Evolutionary conservation across 2,113 vertebrate genomes (phyloP).

Genomic region (Dromas ardeola): DNA sequence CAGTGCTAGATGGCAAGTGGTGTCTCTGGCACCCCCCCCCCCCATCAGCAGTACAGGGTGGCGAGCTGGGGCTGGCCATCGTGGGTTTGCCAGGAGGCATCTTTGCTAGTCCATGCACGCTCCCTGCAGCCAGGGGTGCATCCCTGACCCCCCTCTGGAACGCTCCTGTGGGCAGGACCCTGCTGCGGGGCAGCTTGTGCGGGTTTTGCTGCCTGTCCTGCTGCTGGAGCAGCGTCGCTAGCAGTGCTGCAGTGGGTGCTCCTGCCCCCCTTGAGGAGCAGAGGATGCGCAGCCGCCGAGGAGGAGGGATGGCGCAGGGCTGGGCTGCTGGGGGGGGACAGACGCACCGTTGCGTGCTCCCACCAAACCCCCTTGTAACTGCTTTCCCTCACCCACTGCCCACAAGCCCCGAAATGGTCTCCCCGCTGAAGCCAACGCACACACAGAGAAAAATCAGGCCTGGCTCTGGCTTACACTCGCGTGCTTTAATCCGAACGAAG

Average conservation of each 20-base stretch:
- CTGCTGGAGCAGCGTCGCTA: background rate
- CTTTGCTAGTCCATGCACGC: background rate
- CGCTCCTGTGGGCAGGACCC: background rate
- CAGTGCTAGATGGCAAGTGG: no score
- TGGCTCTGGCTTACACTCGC: accelerated
- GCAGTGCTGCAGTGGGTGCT: background rate
- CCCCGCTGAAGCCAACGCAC: background rate
- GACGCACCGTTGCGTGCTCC: accelerated
- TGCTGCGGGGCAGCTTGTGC: background rate
- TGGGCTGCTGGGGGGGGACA: background rate
- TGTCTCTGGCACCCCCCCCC: background rate
- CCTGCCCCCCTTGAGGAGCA: background rate
- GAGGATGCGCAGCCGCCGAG: accelerated
- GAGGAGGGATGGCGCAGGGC: background rate
- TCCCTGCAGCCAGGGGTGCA: accelerated
- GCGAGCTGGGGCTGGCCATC: background rate
- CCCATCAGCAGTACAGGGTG: no score
- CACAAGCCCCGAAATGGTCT: background rate
- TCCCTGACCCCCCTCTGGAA: background rate
- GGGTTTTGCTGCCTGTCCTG: background rate
- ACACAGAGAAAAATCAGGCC: background rate
- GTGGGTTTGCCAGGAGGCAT: background rate
- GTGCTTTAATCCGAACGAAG: background rate
- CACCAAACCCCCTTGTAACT: background rate
- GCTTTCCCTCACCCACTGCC: background rate